Evolutionary conservation across 2,797 vertebrate species (phyloP).

Genomic region (Merluccius polli): DNA sequence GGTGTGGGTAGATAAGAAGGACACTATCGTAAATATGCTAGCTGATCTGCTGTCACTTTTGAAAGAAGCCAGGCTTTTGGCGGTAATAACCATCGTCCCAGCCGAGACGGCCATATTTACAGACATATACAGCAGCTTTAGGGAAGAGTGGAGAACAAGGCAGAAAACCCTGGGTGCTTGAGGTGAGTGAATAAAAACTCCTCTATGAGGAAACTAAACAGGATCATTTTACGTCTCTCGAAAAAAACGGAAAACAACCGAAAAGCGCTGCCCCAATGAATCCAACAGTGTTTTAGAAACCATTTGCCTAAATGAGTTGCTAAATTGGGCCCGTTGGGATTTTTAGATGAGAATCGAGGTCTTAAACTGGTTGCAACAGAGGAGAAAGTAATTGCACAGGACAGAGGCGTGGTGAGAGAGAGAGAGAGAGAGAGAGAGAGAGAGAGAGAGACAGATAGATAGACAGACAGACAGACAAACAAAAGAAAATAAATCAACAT

Average conservation of each 20-base stretch:
- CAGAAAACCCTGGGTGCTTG: slow-evolving; percentile 52
- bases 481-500: too few species aligned
- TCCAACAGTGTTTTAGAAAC: slow-evolving; percentile 47
- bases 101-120: not conserved
- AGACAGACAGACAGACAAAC: too few species aligned
- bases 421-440: slow-evolving; percentile 21
- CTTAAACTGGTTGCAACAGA: slow-evolving; percentile 56
- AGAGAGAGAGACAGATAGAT: not conserved
- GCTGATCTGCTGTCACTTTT: too few species aligned
- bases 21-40: too few species aligned
- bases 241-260: slow-evolving; percentile 34
- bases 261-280: slow-evolving; percentile 49
- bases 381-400: slow-evolving; percentile 21
- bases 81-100: not conserved
- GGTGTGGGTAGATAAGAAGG: not conserved
- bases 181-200: slow-evolving; percentile 41
- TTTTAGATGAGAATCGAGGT: slow-evolving; percentile 63
- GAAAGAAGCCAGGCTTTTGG: not conserved
- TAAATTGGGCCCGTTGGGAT: slow-evolving; percentile 73
- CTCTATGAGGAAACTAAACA: slow-evolving; percentile 39
- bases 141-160: not conserved
- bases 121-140: not conserved
- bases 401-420: not conserved
- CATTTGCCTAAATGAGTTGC: slow-evolving; percentile 66
- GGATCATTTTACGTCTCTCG: slow-evolving; percentile 33